Base-by-base conservation (phyloP, 2,797 vertebrate species). In the Halcyon leucocephala region DNA sequence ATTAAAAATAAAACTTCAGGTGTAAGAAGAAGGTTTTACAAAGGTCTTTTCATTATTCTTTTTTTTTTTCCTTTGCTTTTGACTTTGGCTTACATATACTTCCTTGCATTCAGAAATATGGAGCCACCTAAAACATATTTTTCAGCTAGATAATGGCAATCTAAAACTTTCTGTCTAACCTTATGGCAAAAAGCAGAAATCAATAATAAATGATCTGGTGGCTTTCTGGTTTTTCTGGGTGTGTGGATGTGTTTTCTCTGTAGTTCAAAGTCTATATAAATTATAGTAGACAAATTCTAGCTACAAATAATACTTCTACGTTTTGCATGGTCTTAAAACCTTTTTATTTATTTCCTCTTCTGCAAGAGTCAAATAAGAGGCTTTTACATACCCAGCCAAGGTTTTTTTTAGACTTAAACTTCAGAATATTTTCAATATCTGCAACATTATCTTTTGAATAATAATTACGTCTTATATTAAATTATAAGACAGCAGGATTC, bases 401-500 rank as follows among this genome's bases (percentile, higher is more conserved):
- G 89, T 67, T 96, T 94, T 89, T 96, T 93, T 96, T 96, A 93
- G 94, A 97, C 81, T 97, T 97, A 96, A 97, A 98, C 95, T 98
- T 98, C 70, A 90, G 98, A 98, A 97, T 98, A 98, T 98, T 98
- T 98, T 97, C 97, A 98, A 97, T 98, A 98, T 98, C 97, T 97
- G 97, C 97, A 98, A 98, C 97, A 97, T 98, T 98, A 98, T 98
- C 97, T 98, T 98, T 98, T 98, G 97, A 98, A 98, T 98, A 98
- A 97, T 98, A 98, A 98, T 98, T 97, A 97, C 97, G 96, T 98
- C 97, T 97, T 98, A 98, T 98, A 98, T 98, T 98, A 98, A 98
- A 98, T 98, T 98, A 97, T 98, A 98, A 98, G 97, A 98, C 96
- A 97, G 97, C 97, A 97, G 98, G 97, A 98, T 98, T 98, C 98